Percentiles rank a stretch among this genome's conserved stretches.
phyloP scores from a whole-genome alignment of 2,888 invertebrate genomes.

The Epirrhoe tristata region DNA sequence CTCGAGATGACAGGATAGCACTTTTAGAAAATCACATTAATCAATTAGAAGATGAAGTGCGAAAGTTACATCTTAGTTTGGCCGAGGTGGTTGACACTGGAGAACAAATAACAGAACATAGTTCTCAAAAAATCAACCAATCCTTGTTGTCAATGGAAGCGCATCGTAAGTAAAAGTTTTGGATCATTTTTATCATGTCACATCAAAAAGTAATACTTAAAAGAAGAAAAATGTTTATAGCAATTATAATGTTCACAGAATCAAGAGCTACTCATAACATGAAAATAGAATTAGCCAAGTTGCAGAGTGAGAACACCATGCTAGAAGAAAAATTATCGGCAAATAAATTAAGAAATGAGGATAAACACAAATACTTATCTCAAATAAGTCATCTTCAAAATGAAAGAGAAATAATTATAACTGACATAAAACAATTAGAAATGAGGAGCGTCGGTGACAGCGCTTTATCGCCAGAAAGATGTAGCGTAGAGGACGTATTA shows the following conservation, averaged over 20 bases:
- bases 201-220: too few species aligned
- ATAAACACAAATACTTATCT: constrained; percentile 59
- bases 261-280: constrained; percentile 78
- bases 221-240: not conserved
- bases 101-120: constrained; percentile 64
- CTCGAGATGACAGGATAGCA: constrained; percentile 67
- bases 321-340: constrained; percentile 62
- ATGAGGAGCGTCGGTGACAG: constrained; percentile 67
- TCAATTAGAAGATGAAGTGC: constrained; percentile 70
- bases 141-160: constrained; percentile 70
- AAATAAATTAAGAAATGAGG: constrained; percentile 58
- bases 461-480: constrained; percentile 56
- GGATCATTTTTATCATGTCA: not conserved
- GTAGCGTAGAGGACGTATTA: constrained; percentile 61
- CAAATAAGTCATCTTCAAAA: constrained; percentile 60
- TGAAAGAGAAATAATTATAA: constrained; percentile 66
- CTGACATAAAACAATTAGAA: constrained; percentile 71
- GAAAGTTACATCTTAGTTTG: constrained; percentile 60
- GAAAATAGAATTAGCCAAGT: constrained; percentile 69
- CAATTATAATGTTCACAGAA: constrained; percentile 56
- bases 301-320: constrained; percentile 61
- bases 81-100: constrained; percentile 61
- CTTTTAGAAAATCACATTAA: constrained; percentile 76
- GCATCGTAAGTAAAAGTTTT: constrained; percentile 63
- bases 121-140: constrained; percentile 60